Evolutionary conservation across 2,888 invertebrate species (phyloP).

Genomic region (Eristalis tenax): DNA sequence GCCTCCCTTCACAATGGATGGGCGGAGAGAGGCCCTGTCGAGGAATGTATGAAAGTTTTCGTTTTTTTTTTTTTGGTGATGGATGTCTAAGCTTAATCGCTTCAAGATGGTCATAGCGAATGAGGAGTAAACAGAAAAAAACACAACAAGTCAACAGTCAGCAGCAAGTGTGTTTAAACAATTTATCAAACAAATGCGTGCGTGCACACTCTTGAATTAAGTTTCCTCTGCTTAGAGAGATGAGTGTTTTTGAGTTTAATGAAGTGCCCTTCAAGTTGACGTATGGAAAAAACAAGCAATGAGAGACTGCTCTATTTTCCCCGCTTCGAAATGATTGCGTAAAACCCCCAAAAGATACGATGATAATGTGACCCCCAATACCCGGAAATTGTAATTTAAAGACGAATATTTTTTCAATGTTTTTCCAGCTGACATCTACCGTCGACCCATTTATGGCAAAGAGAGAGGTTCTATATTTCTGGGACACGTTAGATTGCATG

Average conservation of each 20-base stretch:
- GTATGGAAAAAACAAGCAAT: slow-evolving; percentile 9
- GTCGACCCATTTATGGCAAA: neutral
- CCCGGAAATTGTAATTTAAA: slow-evolving; percentile 66
- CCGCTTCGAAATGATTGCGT: too few relatives aligned
- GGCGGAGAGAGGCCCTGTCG: slow-evolving; percentile 44
- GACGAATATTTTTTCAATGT: neutral
- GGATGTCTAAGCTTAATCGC: slow-evolving; percentile 70
- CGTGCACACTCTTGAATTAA: slow-evolving; percentile 56
- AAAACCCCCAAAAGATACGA: neutral
- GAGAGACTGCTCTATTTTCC: slow-evolving; percentile 64
- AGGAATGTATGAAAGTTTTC: neutral
- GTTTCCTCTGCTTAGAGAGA: slow-evolving; percentile 10
- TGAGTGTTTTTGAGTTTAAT: slow-evolving; percentile 50
- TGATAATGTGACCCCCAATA: slow-evolving; percentile 42
- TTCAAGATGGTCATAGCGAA: slow-evolving; percentile 56
- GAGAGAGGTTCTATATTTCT: neutral
- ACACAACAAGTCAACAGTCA: neutral
- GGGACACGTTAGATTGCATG: neutral
- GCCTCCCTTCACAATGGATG: slow-evolving; percentile 55
- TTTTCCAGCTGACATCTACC: neutral
- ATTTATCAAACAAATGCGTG: slow-evolving; percentile 63
- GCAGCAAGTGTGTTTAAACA: slow-evolving; percentile 66
- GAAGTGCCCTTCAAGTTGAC: slow-evolving; percentile 63
- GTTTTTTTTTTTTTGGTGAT: slow-evolving; percentile 49
- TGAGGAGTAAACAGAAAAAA: neutral